Percentiles rank a stretch among this genome's conserved stretches.
Evolutionary conservation across 2,888 invertebrate genomes (phyloP).

Genomic region (Sesia bembeciformis): DNA sequence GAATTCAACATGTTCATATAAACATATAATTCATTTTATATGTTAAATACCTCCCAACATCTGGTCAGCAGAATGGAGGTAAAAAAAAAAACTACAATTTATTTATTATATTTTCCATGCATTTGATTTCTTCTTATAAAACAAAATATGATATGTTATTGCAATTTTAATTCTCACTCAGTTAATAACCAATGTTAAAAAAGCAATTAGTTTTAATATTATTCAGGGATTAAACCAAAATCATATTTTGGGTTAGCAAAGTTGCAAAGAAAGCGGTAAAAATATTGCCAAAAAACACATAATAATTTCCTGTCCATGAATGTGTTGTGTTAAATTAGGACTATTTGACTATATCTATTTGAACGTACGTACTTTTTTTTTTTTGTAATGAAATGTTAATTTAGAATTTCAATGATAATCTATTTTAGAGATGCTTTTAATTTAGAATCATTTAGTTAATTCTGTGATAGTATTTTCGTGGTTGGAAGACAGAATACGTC

Average conservation of each 20-base stretch:
- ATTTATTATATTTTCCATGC: slow-evolving; percentile 11
- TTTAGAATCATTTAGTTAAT: too few relatives aligned
- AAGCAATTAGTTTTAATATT: neutral
- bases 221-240: slow-evolving; percentile 1
- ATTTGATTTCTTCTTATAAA: slow-evolving; percentile 2
- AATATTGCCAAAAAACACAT: slow-evolving; percentile 17
- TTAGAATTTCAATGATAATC: too few relatives aligned
- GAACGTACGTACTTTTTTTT: neutral
- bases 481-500: too few relatives aligned
- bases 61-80: slow-evolving; percentile 37
- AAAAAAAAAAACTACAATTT: slow-evolving; percentile 9
- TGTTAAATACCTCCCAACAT: slow-evolving; percentile 11
- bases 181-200: too few relatives aligned
- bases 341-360: neutral
- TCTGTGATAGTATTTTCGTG: too few relatives aligned
- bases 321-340: slow-evolving; percentile 46
- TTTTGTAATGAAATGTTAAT: too few relatives aligned
- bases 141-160: too few relatives aligned
- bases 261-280: slow-evolving; percentile 37
- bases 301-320: slow-evolving; percentile 60
- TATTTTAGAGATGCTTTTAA: too few relatives aligned
- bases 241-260: slow-evolving; percentile 44
- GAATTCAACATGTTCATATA: neutral
- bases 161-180: too few relatives aligned
- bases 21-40: neutral